Conservation (phyloP, 2,113 vertebrate genomes). For the Struthio camelus region DNA sequence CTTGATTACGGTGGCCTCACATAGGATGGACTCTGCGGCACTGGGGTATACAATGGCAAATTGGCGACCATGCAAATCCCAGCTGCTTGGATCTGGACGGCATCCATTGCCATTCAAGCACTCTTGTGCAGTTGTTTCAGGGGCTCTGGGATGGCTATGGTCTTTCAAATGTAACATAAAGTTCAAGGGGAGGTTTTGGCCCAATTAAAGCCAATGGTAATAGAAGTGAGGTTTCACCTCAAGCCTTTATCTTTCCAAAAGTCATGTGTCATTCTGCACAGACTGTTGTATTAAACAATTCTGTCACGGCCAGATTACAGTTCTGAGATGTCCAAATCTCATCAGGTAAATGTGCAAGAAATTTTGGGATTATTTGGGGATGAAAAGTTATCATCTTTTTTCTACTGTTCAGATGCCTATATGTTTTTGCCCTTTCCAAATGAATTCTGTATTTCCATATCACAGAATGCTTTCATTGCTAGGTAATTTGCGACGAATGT, state of each 20-base stretch:
- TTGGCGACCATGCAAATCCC: no score
- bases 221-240: background rate
- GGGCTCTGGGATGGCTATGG: accelerated
- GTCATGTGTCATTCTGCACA: background rate
- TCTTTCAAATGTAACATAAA: background rate
- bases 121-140: accelerated
- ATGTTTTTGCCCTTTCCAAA: background rate
- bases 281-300: background rate
- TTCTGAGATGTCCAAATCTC: background rate
- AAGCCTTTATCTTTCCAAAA: background rate
- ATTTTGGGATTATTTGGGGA: background rate
- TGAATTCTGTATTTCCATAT: background rate
- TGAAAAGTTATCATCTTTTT: background rate
- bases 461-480: conserved; percentile 3
- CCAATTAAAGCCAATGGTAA: background rate
- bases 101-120: background rate
- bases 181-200: background rate
- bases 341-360: background rate
- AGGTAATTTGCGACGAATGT: background rate
- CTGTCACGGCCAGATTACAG: background rate
- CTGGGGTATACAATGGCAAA: background rate
- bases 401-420: background rate
- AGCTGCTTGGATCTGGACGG: accelerated
- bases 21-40: background rate
- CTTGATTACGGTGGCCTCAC: background rate